Evolutionary conservation across 2,888 invertebrate species (phyloP), one percentile per base, ranked within the genome.

Genomic region (Selenia dentaria): DNA sequence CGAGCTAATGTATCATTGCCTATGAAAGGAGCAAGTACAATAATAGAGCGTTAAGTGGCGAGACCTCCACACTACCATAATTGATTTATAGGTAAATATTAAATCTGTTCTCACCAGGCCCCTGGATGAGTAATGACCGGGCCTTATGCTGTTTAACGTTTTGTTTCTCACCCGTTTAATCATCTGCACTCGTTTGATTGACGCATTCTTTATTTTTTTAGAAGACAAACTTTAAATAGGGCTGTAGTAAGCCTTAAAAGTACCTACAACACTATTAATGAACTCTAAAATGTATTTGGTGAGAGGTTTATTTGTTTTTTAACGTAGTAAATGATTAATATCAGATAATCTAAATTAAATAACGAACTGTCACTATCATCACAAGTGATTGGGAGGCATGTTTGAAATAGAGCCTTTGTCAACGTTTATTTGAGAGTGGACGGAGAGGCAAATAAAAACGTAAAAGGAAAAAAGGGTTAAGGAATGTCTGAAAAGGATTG

Each of bases 71-170:
- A 77, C 70, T 79, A 70, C 73, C 59, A 63, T 85, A 86, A 85
- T 86, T 86, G 84, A 86, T 87, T 85, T 85, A 86, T 86, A 85
- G 86, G 84, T 81, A 85, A 86, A 87, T 87, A 86, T 86, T 86
- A 84, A 83, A 83, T 83, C 82, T 82, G 80, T 86, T 88, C 86
- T 80, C 85, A 78, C 84, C 78, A 71, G 70, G 75, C 62, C 64
- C 54, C 67, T 27, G 56, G 40, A 68, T 85, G 82, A 86, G 70
- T 86, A 78, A 87, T 87, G 83, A 77, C 79, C 75, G 65, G 54
- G 63, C 54, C 72, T 62, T 68, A 72, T 67, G 69, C 68, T 73
- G 72, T 70, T 79, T 69, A 67, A 74, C 72, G 70, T 80, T 80
- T 76, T 76, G 72, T 80, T 81, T 79, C 76, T 73, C 70, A 74